A percentile compares a stretch with the other conserved stretches of the same genome.
Conservation (phyloP, 2,113 vertebrate species). For the Sapayoa aenigma region DNA sequence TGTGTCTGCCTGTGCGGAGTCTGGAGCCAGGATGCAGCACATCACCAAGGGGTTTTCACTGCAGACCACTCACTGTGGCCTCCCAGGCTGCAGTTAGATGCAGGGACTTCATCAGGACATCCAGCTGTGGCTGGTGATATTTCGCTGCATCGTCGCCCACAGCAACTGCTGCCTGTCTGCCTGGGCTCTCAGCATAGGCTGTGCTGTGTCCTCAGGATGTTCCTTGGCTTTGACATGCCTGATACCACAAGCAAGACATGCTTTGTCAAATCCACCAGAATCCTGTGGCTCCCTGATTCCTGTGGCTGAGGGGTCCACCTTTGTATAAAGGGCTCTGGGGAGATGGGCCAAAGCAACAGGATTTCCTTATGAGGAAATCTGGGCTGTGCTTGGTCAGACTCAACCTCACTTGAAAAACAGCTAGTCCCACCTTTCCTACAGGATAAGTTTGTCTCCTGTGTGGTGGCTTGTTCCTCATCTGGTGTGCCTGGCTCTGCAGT, state of each 20-base stretch:
- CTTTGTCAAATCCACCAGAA: neutral
- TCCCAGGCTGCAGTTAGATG: neutral
- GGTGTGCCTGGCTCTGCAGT: no score
- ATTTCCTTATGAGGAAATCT: neutral
- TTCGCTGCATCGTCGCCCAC: fast-evolving
- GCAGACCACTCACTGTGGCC: neutral
- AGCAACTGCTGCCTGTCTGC: neutral
- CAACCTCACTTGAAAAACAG: neutral
- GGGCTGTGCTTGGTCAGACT: neutral
- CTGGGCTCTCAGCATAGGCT: fast-evolving
- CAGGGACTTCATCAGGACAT: neutral
- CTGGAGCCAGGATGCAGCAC: neutral
- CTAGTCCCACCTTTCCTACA: neutral
- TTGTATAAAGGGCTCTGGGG: neutral
- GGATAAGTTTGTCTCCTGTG: neutral
- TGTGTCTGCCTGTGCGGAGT: neutral
- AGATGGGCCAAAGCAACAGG: neutral
- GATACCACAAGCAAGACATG: fast-evolving
- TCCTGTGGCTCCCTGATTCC: neutral
- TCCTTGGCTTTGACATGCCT: neutral
- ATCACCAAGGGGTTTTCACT: neutral
- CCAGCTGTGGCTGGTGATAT: neutral
- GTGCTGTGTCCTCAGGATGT: neutral
- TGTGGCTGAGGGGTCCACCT: neutral
- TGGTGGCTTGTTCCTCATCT: neutral